These are phyloP conservation scores for Moxostoma hubbsi DNA, from an alignment of 2,797 vertebrate species.

Conservation along the genomic window DNA sequence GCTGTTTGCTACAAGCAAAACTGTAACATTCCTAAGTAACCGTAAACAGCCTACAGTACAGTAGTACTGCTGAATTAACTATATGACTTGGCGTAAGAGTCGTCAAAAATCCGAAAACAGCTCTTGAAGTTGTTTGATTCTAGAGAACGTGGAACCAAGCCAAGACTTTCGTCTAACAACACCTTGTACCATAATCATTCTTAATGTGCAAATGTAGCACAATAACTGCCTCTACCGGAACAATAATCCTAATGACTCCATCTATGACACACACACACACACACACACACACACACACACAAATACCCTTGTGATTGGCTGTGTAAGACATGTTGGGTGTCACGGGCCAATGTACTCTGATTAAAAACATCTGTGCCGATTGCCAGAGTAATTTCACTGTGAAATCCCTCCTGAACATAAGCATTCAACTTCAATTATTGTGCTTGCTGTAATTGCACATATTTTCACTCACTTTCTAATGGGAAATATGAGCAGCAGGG, in stretches of 20 bases:
- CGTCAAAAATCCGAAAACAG: background rate
- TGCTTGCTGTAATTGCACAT: constrained; percentile 48
- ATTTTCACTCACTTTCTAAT: constrained; percentile 39
- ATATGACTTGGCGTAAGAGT: constrained; percentile 11
- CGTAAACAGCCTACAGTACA: background rate
- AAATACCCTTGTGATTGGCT: constrained; percentile 23
- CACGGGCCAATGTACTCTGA: constrained; percentile 44
- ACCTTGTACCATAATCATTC: constrained; percentile 41
- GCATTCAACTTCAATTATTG: constrained; percentile 51
- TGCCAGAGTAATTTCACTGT: constrained; percentile 44
- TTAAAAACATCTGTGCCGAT: constrained; percentile 45
- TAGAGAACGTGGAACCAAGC: background rate
- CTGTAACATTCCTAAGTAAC: too few relatives aligned
- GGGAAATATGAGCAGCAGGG: background rate
- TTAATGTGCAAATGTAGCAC: constrained; percentile 41
- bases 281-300: background rate
- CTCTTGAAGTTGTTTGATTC: background rate
- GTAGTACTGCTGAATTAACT: background rate
- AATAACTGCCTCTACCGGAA: constrained; percentile 37
- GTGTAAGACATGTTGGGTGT: constrained; percentile 43
- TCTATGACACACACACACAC: background rate
- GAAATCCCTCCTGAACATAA: constrained; percentile 46
- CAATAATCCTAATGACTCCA: constrained; percentile 28
- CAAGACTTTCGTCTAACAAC: constrained; percentile 31
- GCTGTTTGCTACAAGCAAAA: background rate